Evolutionary conservation across 2,888 invertebrate genomes (phyloP).

Genomic region (Melanostoma scalare): DNA sequence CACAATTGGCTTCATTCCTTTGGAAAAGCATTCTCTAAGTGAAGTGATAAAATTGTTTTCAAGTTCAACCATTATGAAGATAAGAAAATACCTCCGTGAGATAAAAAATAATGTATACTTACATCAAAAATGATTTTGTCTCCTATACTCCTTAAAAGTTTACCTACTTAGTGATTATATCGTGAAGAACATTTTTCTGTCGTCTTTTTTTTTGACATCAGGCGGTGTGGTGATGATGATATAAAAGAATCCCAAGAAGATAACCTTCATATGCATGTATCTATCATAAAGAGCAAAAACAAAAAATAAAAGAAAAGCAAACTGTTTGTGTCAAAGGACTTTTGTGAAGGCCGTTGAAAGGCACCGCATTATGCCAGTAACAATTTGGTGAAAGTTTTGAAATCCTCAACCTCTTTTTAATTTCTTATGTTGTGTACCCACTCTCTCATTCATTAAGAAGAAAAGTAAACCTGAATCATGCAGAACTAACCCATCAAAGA

Average conservation of each 20-base stretch:
- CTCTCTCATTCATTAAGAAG: too few species aligned
- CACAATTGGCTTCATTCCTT: background rate
- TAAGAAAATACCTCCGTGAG: background rate
- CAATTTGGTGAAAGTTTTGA: too few species aligned
- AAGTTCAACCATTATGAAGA: constrained; percentile 12
- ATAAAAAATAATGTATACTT: background rate
- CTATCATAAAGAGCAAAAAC: background rate
- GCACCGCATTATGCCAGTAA: background rate
- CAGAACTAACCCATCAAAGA: too few species aligned
- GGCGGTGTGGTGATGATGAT: background rate
- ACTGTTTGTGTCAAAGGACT: constrained; percentile 14
- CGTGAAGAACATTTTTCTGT: too few species aligned
- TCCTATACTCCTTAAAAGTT: background rate
- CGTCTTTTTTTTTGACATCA: too few species aligned
- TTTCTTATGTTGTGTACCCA: too few species aligned
- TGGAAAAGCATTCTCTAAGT: constrained; percentile 14
- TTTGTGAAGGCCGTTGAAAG: background rate
- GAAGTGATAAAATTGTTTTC: constrained; percentile 15
- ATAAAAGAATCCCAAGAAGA: background rate
- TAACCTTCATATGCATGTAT: background rate
- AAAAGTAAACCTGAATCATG: too few species aligned
- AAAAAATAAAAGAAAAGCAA: background rate
- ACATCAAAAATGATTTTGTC: too few species aligned
- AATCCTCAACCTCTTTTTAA: too few species aligned
- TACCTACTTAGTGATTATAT: background rate